Evolutionary conservation across 2,888 invertebrate genomes (phyloP).

Genomic region (Melikaiella ostensackeni): DNA sequence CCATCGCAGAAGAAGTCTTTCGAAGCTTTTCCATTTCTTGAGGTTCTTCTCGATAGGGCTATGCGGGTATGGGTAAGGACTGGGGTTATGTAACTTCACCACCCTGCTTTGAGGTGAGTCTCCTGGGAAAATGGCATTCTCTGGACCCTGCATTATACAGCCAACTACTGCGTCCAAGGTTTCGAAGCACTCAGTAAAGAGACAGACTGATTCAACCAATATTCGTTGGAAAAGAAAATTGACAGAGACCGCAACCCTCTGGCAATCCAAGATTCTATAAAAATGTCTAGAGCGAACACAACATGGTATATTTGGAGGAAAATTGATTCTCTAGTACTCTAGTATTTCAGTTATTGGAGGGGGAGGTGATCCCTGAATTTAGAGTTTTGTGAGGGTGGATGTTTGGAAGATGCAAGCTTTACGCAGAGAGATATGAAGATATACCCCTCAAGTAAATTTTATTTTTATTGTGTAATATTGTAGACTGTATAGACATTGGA

Average conservation of each 20-base stretch:
- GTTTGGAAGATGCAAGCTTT: constrained; percentile 2
- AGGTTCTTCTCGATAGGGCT: constrained; percentile 22
- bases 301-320: neutral
- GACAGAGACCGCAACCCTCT: neutral
- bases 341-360: neutral
- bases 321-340: neutral
- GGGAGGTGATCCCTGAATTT: neutral
- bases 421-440: neutral
- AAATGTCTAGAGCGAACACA: neutral
- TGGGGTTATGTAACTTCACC: constrained; percentile 33
- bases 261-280: neutral
- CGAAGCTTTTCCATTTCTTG: constrained; percentile 34
- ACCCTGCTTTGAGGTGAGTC: constrained; percentile 11
- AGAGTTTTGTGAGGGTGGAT: neutral
- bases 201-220: constrained; percentile 6
- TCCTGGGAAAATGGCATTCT: constrained; percentile 35
- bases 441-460: neutral
- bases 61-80: constrained; percentile 4
- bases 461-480: neutral
- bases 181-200: constrained; percentile 25
- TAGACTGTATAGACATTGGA: neutral
- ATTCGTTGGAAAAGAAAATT: constrained; percentile 9
- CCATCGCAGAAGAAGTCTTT: constrained; percentile 18
- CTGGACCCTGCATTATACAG: constrained; percentile 21
- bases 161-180: constrained; percentile 1